Base-by-base conservation (phyloP, 2,113 vertebrate genomes). In the Platycercus adscitus region DNA sequence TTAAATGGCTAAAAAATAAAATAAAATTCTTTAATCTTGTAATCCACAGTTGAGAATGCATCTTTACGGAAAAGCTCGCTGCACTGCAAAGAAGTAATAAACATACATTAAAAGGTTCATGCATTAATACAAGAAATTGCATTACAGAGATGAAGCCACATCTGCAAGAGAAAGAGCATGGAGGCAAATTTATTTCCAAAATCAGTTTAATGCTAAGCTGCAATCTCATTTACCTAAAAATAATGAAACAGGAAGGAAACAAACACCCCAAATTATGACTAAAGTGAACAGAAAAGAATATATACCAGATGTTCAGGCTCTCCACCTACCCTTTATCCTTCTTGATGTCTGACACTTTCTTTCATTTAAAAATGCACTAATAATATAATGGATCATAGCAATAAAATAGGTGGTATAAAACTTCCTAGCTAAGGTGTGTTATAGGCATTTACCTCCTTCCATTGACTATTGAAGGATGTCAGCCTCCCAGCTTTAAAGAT, bases 351-450 rank as follows among this genome's bases (percentile, higher is more conserved):
- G 83, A 91, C 87, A 81, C 47, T 86, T 91, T 46, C 75, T 94
- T 80, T 90, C 61, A 61, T 80, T 93, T 79, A 44, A 88, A 84
- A 85, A 46, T 33, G 69, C 10, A 37, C 88, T 88, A 92, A 80
- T 65, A 93, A 76, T 61, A 82, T 85, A 39, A 91, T 26, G 26
- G 73, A 94, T 95, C 81, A 86, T 41, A 95, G 87, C 53, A 92
- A 71, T 84, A 85, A 95, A 95, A 87, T 52, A 91, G 29, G 73
- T 84, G 77, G 33, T 37, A 94, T 87, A 92, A 89, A 89, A 95
- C 18, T 47, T 90, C 86, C 77, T 81, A 84, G 49, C 71, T 91
- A 81, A 75, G 72, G 35, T 5, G 4, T 47, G 43, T 50, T 75
- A 28, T 1, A 87, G 65, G 43, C 50, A 78, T 46, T 86, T 50